Evolutionary conservation across 1,140 invertebrate species (phyloP).

Genomic region (Antheraea mylitta): DNA sequence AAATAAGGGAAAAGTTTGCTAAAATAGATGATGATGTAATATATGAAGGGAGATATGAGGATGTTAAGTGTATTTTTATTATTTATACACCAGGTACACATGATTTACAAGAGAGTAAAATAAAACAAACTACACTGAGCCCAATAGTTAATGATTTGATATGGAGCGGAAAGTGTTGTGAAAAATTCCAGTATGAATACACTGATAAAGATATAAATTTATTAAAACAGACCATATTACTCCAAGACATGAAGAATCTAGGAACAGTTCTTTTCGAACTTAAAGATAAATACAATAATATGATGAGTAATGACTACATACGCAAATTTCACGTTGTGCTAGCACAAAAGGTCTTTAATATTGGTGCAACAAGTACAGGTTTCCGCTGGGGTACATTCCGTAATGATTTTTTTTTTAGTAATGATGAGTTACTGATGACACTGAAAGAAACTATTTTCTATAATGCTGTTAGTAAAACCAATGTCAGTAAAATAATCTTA

Average conservation of each 20-base stretch:
- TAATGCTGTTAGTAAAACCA: background rate
- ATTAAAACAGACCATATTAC: background rate
- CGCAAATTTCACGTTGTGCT: background rate
- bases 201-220: background rate
- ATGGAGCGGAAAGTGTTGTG: background rate
- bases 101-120: constrained; percentile 6
- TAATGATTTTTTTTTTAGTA: background rate
- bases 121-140: background rate
- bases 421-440: background rate
- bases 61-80: constrained; percentile 21
- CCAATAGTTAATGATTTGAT: background rate
- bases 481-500: background rate
- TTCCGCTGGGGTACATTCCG: background rate
- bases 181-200: background rate
- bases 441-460: background rate
- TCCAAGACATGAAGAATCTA: background rate
- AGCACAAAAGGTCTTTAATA: background rate
- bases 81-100: constrained; percentile 24
- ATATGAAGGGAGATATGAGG: background rate
- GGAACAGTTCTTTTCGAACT: background rate
- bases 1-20: constrained; percentile 22
- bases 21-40: background rate
- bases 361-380: background rate
- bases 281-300: background rate
- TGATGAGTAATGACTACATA: background rate